These are phyloP conservation scores for Hiodon tergisus DNA, from an alignment of 2,113 vertebrate genomes.

Conservation along the genomic window DNA sequence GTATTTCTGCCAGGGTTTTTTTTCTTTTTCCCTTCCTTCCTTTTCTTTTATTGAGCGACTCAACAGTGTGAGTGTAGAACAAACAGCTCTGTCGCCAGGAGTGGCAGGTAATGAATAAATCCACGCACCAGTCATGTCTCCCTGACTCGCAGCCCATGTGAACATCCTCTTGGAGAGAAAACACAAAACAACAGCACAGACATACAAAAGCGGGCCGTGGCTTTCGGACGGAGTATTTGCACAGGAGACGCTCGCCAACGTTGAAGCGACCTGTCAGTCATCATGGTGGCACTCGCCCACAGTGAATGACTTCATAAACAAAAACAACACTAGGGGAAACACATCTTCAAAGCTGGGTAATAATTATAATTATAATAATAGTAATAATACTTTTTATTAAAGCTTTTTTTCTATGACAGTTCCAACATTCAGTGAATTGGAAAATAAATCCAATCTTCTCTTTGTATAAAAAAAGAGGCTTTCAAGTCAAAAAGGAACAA, in stretches of 20 bases:
- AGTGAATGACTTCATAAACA: slow-evolving; percentile 79
- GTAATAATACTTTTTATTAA: slow-evolving; percentile 67
- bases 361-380: slow-evolving; percentile 27
- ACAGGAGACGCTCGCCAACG: slow-evolving; percentile 76
- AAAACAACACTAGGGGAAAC: slow-evolving; percentile 45
- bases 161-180: slow-evolving; percentile 80
- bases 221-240: slow-evolving; percentile 72
- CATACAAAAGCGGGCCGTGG: slow-evolving; percentile 74
- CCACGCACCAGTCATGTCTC: slow-evolving; percentile 75
- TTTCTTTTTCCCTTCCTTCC: no score
- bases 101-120: slow-evolving; percentile 92
- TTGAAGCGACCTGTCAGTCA: slow-evolving; percentile 66
- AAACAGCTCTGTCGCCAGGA: slow-evolving; percentile 87
- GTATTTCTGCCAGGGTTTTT: slow-evolving; percentile 65
- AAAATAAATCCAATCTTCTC: slow-evolving; percentile 62
- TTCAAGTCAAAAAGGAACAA: slow-evolving; percentile 50
- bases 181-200: slow-evolving; percentile 73
- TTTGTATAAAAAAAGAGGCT: slow-evolving; percentile 47
- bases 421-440: slow-evolving; percentile 74
- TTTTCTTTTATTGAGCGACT: slow-evolving; percentile 98
- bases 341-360: slow-evolving; percentile 71
- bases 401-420: slow-evolving; percentile 73
- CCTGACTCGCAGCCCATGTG: slow-evolving; percentile 71
- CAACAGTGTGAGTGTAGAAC: slow-evolving; percentile 97
- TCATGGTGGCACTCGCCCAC: slow-evolving; percentile 89